phyloP scores from a whole-genome alignment of 2,113 vertebrate species.

The Daboia siamensis region DNA sequence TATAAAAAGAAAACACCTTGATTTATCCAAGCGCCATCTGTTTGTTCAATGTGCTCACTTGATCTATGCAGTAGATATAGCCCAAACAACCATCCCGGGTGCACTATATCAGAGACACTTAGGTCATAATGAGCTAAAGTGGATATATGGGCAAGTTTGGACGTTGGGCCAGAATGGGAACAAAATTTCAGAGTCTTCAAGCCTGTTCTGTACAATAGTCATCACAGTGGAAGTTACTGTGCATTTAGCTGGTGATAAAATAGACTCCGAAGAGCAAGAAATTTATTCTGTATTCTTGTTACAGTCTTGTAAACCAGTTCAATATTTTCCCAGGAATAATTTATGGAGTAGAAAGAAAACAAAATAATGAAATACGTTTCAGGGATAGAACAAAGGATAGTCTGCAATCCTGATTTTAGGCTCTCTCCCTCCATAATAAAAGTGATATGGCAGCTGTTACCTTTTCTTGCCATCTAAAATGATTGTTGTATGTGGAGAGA shows the following conservation, averaged over 20 bases:
- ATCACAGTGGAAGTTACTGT: neutral
- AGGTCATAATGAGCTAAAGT: slow-evolving; percentile 41
- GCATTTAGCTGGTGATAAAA: slow-evolving; percentile 8
- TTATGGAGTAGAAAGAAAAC: neutral
- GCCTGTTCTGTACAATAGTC: neutral
- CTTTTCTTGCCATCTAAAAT: neutral
- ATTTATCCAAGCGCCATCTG: slow-evolving; percentile 40
- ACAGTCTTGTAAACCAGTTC: slow-evolving; percentile 1
- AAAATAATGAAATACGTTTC: neutral
- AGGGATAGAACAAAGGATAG: neutral
- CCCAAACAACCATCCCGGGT: slow-evolving; percentile 28
- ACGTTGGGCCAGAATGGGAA: slow-evolving; percentile 7
- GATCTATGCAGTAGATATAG: slow-evolving; percentile 39
- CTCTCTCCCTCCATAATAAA: neutral
- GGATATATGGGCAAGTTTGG: slow-evolving; percentile 30
- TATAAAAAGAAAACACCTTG: slow-evolving; percentile 45
- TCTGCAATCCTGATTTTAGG: neutral
- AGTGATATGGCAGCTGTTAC: neutral
- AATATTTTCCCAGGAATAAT: neutral
- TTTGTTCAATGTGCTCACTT: slow-evolving; percentile 29
- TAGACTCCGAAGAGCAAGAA: neutral
- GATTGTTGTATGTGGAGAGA: neutral
- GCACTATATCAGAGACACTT: slow-evolving; percentile 39
- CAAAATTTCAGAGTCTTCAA: neutral
- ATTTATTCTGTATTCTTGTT: slow-evolving; percentile 9